phyloP scores from a whole-genome alignment of 2,797 vertebrate genomes.

The Diceros bicornis region DNA sequence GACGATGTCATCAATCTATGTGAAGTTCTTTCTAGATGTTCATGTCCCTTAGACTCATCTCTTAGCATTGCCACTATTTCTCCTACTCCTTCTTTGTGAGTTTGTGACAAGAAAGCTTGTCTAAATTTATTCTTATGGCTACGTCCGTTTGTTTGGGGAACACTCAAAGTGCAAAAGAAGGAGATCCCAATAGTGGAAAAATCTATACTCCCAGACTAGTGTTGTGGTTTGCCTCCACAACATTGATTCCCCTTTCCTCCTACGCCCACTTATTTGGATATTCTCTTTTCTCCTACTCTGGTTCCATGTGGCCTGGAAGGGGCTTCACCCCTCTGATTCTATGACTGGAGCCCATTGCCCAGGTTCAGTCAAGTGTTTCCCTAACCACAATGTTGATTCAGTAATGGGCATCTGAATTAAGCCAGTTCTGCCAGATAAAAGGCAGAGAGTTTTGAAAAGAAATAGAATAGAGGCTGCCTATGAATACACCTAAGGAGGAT shows the following conservation, averaged over 20 bases:
- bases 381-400: neutral
- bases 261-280: neutral
- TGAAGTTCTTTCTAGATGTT: neutral
- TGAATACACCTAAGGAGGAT: neutral
- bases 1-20: neutral
- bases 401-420: neutral
- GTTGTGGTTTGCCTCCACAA: neutral
- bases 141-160: neutral
- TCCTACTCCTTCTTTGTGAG: neutral
- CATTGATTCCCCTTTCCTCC: neutral
- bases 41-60: neutral
- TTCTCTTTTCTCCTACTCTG: neutral
- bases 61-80: neutral
- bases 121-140: conserved; percentile 2
- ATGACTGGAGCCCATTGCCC: neutral
- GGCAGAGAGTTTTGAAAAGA: conserved; percentile 22
- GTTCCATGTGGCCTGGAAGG: neutral
- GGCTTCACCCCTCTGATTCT: neutral
- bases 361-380: neutral
- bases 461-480: neutral
- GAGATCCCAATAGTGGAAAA: neutral
- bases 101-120: neutral
- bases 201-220: neutral
- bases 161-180: neutral
- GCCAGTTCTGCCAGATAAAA: neutral